Percentiles rank a stretch among this genome's conserved stretches.
These are phyloP conservation scores for Sparus aurata DNA, from an alignment of 2,797 vertebrate species.

Conservation along the genomic window DNA sequence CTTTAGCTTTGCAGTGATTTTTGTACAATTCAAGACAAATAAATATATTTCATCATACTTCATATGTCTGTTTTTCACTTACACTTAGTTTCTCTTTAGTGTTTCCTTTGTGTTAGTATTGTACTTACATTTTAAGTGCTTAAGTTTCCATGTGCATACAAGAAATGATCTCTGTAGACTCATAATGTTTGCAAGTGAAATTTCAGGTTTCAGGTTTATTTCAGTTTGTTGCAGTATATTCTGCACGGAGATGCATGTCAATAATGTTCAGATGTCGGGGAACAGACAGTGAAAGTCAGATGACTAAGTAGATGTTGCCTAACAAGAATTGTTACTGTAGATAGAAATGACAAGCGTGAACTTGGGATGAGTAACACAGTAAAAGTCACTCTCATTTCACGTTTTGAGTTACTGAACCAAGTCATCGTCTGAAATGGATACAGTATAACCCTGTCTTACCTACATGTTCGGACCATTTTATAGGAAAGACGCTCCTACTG, in stretches of 20 bases:
- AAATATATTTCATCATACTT: conserved; percentile 69
- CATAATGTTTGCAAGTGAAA: not conserved
- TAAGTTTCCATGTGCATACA: not conserved
- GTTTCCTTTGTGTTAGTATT: not conserved
- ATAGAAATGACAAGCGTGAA: conserved; percentile 86
- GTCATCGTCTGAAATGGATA: conserved; percentile 24
- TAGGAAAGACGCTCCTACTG: conserved; percentile 65
- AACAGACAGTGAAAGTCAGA: conserved; percentile 66
- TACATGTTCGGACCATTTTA: conserved; percentile 51
- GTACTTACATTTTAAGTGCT: not conserved
- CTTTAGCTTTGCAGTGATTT: conserved; percentile 58
- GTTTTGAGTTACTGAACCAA: conserved; percentile 35
- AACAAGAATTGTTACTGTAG: conserved; percentile 72
- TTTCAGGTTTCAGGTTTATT: conserved; percentile 21
- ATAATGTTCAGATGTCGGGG: conserved; percentile 15
- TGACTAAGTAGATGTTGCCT: conserved; percentile 64
- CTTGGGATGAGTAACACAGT: conserved; percentile 80
- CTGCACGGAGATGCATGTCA: conserved; percentile 26
- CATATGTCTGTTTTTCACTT: conserved; percentile 1
- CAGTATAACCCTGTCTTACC: not conserved
- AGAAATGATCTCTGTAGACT: not conserved
- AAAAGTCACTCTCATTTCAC: conserved; percentile 80
- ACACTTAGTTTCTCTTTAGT: not conserved
- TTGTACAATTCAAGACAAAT: conserved; percentile 69
- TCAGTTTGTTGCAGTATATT: conserved; percentile 18